Percentiles rank a stretch among this genome's conserved stretches.
These are phyloP conservation scores for Notodonta dromedarius DNA, from an alignment of 2,888 invertebrate genomes.

Conservation along the genomic window DNA sequence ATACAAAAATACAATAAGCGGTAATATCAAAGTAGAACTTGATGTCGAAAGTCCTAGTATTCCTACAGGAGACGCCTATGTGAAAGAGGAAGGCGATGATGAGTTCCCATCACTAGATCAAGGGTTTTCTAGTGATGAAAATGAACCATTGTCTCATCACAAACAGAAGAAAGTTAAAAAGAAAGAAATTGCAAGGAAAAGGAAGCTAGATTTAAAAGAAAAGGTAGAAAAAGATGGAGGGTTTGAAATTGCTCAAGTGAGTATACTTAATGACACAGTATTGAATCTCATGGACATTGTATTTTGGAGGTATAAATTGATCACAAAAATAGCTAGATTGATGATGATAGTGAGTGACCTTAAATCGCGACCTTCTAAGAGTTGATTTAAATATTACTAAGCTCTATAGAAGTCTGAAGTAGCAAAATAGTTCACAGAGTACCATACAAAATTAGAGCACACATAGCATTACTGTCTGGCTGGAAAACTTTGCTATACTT, in stretches of 20 bases:
- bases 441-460: no score
- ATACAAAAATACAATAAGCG: conserved; percentile 19
- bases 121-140: conserved; percentile 55
- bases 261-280: neutral
- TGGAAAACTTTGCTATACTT: neutral
- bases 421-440: no score
- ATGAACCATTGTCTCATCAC: conserved; percentile 64
- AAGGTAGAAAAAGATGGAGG: conserved; percentile 15
- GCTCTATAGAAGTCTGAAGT: no score
- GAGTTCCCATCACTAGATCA: conserved; percentile 29
- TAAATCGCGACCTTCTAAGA: no score
- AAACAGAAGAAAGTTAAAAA: conserved; percentile 53
- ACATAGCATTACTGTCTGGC: no score
- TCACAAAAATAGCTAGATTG: no score
- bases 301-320: no score
- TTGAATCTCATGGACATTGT: no score
- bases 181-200: conserved; percentile 41
- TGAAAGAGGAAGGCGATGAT: conserved; percentile 58
- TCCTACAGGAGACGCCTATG: conserved; percentile 6
- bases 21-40: conserved; percentile 47
- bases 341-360: no score
- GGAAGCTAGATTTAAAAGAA: conserved; percentile 23
- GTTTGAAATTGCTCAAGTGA: conserved; percentile 13
- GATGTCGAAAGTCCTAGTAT: conserved; percentile 15
- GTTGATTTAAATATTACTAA: no score